phyloP scores from a whole-genome alignment of 2,113 vertebrate species.

The Forbesichthys papilliferus region DNA sequence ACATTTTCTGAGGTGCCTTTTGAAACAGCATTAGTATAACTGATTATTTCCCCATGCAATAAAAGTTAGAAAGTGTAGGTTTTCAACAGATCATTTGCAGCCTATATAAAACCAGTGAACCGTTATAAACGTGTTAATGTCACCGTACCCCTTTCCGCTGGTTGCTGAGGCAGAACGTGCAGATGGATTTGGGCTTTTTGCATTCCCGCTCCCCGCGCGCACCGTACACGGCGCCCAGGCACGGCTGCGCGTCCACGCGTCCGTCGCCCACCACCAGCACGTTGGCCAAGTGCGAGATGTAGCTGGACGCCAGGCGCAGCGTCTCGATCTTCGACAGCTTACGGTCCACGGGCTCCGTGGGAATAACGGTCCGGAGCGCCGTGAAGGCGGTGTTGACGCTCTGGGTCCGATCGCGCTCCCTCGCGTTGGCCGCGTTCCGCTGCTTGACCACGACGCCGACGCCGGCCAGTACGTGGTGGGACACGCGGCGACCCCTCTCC shows the following conservation, averaged over 20 bases:
- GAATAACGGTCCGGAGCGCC: constrained; percentile 88
- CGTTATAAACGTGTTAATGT: not conserved
- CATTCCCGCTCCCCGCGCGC: constrained; percentile 71
- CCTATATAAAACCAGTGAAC: not conserved
- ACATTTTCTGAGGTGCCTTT: no score
- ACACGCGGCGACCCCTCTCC: constrained; percentile 61
- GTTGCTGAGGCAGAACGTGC: constrained; percentile 94
- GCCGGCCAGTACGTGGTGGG: constrained; percentile 49
- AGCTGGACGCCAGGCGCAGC: constrained; percentile 89
- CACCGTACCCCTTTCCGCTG: constrained; percentile 87
- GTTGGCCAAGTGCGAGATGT: constrained; percentile 91
- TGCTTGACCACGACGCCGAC: constrained; percentile 80
- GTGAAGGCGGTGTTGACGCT: constrained; percentile 92
- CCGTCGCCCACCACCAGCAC: constrained; percentile 86
- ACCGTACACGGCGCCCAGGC: constrained; percentile 79
- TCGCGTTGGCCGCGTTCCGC: constrained; percentile 86
- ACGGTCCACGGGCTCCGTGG: constrained; percentile 89
- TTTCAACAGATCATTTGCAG: no score
- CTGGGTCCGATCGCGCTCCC: constrained; percentile 89
- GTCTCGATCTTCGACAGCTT: constrained; percentile 94
- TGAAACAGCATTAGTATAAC: no score
- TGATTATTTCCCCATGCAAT: no score
- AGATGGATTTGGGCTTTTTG: constrained; percentile 86
- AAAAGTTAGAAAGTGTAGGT: no score
- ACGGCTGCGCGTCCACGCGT: constrained; percentile 84